Base-by-base conservation (phyloP, 2,113 vertebrate species). In the Circaetus gallicus region DNA sequence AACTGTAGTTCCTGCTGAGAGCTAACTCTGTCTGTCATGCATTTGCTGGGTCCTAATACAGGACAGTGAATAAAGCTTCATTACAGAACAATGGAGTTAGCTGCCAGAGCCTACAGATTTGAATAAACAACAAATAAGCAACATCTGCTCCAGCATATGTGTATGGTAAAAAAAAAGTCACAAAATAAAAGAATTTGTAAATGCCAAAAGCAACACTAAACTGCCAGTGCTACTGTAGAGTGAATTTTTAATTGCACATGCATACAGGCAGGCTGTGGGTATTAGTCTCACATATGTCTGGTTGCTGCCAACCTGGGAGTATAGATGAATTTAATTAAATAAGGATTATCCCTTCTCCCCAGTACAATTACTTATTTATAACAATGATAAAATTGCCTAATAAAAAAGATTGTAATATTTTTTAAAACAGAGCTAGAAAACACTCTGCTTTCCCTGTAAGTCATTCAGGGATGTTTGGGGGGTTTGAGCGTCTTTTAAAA, bases 291-390 rank as follows among this genome's bases (percentile, higher is more conserved):
- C 98, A 98, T 98, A 98, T 98, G 98, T 98, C 98, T 98, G 97
- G 95, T 98, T 98, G 98, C 98, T 98, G 98, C 98, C 98, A 98
- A 98, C 98, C 98, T 98, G 98, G 98, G 98, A 98, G 98, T 98
- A 98, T 98, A 98, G 98, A 98, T 98, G 98, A 98, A 98, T 98
- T 98, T 98, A 98, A 98, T 98, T 98, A 98, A 98, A 98, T 98
- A 98, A 98, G 98, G 98, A 98, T 98, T 98, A 98, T 98, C 98
- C 98, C 98, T 98, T 98, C 97, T 98, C 98, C 98, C 98, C 98
- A 98, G 98, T 98, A 98, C 98, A 98, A 98, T 98, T 98, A 98
- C 98, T 98, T 98, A 98, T 98, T 98, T 98, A 98, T 98, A 98
- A 98, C 98, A 98, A 98, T 98, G 98, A 98, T 98, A 98, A 98